Base-by-base conservation (phyloP, 2,797 vertebrate species). In the Chiroxiphia lanceolata region DNA sequence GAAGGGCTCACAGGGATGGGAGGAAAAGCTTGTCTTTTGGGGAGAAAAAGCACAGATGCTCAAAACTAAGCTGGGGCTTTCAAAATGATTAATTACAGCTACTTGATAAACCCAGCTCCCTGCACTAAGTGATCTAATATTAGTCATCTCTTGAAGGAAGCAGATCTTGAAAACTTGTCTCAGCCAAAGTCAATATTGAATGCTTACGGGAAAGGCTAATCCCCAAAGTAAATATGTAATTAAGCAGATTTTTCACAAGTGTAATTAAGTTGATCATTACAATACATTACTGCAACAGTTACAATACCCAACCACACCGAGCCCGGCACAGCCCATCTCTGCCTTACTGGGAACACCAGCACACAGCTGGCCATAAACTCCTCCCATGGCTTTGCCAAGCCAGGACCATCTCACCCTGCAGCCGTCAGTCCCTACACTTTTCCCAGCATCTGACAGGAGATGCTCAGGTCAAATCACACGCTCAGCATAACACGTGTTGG, bases 171-270 rank as follows among this genome's bases (percentile, higher is more conserved):
- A 76, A 93, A 51, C 61, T 45, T 47, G 61, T 74, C 68, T 69
- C 79, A 57, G 91, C 94, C 94, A 93, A 88, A 96, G 93, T 94
- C 95, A 97, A 94, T 89, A 96, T n/a, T 77, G 93, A 93, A 64
- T 6, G 85, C 86, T 88, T 70, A 89, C 0, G 0, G 87, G 69
- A 69, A 8, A 89, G 89, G 38, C 31, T 94, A 94, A 95, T 92
- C 91, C 91, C 88, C 54, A 47, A 82, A 90, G 86, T 61, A 96
- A 97, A 95, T 77, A 90, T 48, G 86, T 90, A 94, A 96, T 96
- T 94, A 93, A 64, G 84, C 79, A 72, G 65, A 59, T 65, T 92
- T 92, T 78, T 92, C 87, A 92, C 57, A 18, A 71, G 53, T 40
- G 61, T 83, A 91, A 94, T 94, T 90, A 84, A 76, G 45, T 40